phyloP scores from a whole-genome alignment of 2,113 vertebrate genomes.

The Heliornis fulica region DNA sequence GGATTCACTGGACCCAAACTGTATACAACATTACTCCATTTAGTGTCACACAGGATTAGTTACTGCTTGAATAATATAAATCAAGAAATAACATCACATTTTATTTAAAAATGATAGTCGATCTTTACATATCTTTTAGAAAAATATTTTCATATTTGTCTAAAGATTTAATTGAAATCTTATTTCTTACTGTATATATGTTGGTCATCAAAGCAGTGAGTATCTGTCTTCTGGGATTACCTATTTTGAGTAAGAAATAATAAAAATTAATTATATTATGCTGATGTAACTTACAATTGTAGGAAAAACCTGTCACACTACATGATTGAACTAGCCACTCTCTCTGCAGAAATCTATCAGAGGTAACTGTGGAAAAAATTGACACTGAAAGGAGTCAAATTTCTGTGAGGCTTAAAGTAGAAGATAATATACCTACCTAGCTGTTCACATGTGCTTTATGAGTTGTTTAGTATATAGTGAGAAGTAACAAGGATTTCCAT shows the following conservation, averaged over 20 bases:
- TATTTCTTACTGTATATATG: neutral
- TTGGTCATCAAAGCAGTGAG: neutral
- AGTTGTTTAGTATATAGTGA: neutral
- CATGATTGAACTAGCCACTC: no score
- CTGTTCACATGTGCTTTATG: neutral
- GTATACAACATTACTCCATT: neutral
- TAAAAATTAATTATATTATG: neutral
- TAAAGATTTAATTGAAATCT: neutral
- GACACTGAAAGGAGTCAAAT: neutral
- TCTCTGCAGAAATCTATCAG: neutral
- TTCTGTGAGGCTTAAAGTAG: neutral
- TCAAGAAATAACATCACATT: neutral
- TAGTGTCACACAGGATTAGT: neutral
- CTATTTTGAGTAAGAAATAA: neutral
- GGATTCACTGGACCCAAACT: neutral
- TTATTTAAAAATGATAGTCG: neutral
- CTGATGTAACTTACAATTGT: neutral
- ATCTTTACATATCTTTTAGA: neutral
- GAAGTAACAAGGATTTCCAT: neutral
- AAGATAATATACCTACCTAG: neutral
- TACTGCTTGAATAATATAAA: neutral
- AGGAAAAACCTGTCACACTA: neutral
- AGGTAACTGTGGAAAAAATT: neutral
- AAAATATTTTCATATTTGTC: neutral
- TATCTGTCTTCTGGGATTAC: neutral